Evolutionary conservation across 2,113 vertebrate species (phyloP).

Genomic region (Chionodraco myersi): DNA sequence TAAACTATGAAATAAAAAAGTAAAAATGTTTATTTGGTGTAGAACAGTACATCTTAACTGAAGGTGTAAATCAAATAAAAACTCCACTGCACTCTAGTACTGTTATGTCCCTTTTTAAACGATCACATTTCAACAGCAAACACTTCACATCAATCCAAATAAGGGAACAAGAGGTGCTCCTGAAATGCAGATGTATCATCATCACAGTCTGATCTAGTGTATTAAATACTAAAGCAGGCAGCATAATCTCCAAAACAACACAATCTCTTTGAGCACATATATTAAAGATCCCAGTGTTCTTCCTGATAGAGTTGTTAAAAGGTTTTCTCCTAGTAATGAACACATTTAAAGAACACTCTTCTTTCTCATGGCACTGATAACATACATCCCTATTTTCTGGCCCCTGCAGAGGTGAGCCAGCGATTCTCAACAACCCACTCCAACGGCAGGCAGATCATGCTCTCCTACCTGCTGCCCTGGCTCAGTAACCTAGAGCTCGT

Average conservation of each 20-base stretch:
- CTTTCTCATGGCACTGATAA: neutral
- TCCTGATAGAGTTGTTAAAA: neutral
- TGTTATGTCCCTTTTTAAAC: neutral
- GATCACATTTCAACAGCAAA: neutral
- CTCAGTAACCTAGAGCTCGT: conserved; percentile 97
- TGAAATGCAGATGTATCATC: neutral
- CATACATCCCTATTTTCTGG: neutral
- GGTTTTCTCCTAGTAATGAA: conserved; percentile 2
- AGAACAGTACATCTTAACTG: neutral
- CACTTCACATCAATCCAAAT: neutral
- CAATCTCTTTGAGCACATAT: neutral
- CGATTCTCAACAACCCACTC: conserved; percentile 96
- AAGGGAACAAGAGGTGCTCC: neutral
- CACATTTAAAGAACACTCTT: neutral
- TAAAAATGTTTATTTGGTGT: neutral
- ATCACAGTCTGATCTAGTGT: neutral
- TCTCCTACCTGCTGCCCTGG: conserved; percentile 97
- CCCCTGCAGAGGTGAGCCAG: conserved; percentile 92
- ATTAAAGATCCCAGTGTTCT: neutral
- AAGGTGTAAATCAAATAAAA: neutral
- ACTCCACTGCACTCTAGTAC: neutral
- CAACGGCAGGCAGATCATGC: conserved; percentile 97
- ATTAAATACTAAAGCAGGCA: neutral
- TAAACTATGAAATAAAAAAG: too few species aligned
- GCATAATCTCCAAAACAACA: neutral